Base-by-base conservation (phyloP, 2,888 invertebrate species). In the Camponotus fellah region DNA sequence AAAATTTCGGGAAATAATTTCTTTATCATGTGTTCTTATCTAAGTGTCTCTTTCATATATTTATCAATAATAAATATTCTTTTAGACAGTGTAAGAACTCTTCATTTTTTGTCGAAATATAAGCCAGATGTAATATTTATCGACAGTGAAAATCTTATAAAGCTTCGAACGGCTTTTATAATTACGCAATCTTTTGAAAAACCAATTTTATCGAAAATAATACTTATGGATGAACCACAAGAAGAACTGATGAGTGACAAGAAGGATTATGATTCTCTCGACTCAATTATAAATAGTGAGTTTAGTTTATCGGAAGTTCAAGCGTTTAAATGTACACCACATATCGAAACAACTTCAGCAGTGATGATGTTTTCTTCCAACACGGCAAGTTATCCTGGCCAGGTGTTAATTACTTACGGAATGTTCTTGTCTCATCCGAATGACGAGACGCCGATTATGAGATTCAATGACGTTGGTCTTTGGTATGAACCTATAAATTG, bases 401-500 rank as follows among this genome's bases (percentile, higher is more conserved):
- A 21, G 0, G n/a, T 0, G 12, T 0, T n/a, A 2, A 2, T 75
- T 62, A 14, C 34, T 34, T 62, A 75, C 14, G 14, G 34, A 46
- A n/a, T 46, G 8, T 75, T 75, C 10, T 0, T 2, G 14, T 34
- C 40, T 12, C 74, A 60, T 0, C 43, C 60, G 2, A 75, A 62
- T 10, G 10, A 34, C 1, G 0, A 46, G 9, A 46, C 32, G 9
- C 74, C 62, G 2, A 2, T 9, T 37, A 75, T 75, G 74, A 12
- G 0, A 32, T 8, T 3, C 1, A 8, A 8, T 5, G 21, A 34
- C 10, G 8, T 62, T 14, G 74, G 74, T 14, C n/a, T 75, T 3
- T 75, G 74, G 74, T 74, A 46, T 17, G 32, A 5, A 8, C n/a
- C 74, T 46, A 5, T 75, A 34, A 62, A 14, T n/a, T 75, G 60